Conservation (phyloP, 2,797 vertebrate species). For the Chloroceryle inda region DNA sequence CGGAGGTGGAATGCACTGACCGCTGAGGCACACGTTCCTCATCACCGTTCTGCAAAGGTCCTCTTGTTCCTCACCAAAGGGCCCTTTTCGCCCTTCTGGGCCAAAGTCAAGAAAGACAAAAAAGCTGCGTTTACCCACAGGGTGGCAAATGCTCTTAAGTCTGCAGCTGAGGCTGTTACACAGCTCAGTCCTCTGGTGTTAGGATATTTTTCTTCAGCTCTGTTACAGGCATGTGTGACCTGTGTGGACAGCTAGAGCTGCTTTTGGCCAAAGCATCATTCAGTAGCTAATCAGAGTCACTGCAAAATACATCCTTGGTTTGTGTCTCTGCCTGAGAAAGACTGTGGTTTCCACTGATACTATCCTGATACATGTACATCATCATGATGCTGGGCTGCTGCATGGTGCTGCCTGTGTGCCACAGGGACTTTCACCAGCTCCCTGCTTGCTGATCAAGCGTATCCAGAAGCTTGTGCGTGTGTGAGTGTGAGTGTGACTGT, state of each 20-base stretch:
- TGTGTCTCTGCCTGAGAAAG: background rate
- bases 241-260: background rate
- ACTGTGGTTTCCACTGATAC: background rate
- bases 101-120: background rate
- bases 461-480: background rate
- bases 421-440: background rate
- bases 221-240: background rate
- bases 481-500: background rate
- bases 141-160: background rate
- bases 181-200: fast-evolving
- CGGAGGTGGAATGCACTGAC: background rate
- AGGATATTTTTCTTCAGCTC: background rate
- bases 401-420: background rate
- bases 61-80: background rate
- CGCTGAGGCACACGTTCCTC: fast-evolving
- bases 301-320: background rate
- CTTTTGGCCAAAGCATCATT: background rate
- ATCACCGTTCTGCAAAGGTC: background rate
- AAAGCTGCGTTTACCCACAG: background rate
- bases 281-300: fast-evolving
- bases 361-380: background rate
- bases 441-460: background rate
- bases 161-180: background rate
- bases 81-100: background rate
- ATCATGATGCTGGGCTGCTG: background rate